Evolutionary conservation across 2,888 invertebrate genomes (phyloP), one percentile per base, ranked within the genome.

Genomic region (Plemyria rubiginata): DNA sequence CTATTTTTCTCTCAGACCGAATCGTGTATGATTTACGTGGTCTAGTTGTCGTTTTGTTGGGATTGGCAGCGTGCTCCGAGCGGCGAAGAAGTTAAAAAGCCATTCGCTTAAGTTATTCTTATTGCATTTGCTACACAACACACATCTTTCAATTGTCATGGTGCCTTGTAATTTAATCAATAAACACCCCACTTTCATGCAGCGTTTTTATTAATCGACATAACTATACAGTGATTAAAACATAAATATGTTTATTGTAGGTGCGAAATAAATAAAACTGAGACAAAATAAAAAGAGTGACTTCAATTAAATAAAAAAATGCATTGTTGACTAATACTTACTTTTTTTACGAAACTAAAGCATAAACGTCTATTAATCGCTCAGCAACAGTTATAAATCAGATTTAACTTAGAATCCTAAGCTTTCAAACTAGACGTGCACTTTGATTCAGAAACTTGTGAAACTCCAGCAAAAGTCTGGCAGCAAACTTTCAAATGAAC

Each of bases 61-160:
- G 54, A 54, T 41, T 15, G 41, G 15, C 54, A 55, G 32, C 55
- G 41, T 57, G 60, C 28, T 46, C 51, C 40, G 50, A 68, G 56
- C 54, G 65, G 54, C 62, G 65, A 65, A 59, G 60, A 71, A 70
- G 66, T 71, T 67, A 70, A 67, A 71, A 71, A 65, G 60, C 60
- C 65, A 46, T 65, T 60, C 16, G 29, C 43, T 46, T 58, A 65
- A 67, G 65, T 64, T 63, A 71, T 64, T 50, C 62, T 67, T 68
- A 67, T 71, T 70, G 65, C 66, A 60, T 61, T 70, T 66, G 61
- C 66, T 66, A 57, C 55, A 62, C 15, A 57, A 22, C 61, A 41
- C 60, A 62, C 63, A 66, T 62, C 61, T 65, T 69, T 65, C 66
- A 71, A 65, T 67, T 65, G 62, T 49, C 62, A 66, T 65, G 62